Evolutionary conservation across 2,888 invertebrate species (phyloP).

Genomic region (Hemaris fuciformis): DNA sequence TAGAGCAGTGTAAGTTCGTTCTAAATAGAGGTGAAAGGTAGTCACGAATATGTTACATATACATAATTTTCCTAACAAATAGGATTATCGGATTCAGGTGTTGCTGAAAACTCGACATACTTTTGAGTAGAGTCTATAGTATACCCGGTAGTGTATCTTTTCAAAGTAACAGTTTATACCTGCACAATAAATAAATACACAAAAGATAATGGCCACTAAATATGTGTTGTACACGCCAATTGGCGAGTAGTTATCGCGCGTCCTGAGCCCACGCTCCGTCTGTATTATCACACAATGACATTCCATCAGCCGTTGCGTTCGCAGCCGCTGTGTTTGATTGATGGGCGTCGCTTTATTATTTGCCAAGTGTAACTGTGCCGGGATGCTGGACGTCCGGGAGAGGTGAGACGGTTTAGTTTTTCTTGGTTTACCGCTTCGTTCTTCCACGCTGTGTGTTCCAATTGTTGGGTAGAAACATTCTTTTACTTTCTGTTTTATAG

Average conservation of each 20-base stretch:
- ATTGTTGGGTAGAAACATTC: too few species aligned
- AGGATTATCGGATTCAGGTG: too few species aligned
- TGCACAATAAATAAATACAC: too few species aligned
- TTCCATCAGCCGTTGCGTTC: constrained; percentile 29
- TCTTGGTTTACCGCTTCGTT: background rate
- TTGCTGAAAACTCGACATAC: too few species aligned
- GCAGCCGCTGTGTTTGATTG: constrained; percentile 16
- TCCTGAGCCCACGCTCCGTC: constrained; percentile 34
- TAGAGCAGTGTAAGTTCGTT: too few species aligned
- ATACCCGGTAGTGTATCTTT: too few species aligned
- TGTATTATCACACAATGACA: constrained; percentile 54
- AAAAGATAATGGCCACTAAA: background rate
- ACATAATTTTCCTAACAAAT: too few species aligned
- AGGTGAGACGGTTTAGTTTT: background rate
- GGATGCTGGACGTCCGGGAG: background rate
- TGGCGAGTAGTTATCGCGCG: constrained; percentile 31
- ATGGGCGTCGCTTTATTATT: background rate
- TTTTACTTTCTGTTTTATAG: too few species aligned
- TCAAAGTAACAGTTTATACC: too few species aligned
- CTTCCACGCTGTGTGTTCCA: background rate
- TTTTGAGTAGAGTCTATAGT: too few species aligned
- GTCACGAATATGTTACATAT: too few species aligned
- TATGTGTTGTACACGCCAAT: constrained; percentile 7
- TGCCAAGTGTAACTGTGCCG: background rate
- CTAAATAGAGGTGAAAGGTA: too few species aligned